Percentiles rank a stretch among this genome's conserved stretches.
Conservation (phyloP, 2,113 vertebrate species). For the Scytalopus superciliaris region DNA sequence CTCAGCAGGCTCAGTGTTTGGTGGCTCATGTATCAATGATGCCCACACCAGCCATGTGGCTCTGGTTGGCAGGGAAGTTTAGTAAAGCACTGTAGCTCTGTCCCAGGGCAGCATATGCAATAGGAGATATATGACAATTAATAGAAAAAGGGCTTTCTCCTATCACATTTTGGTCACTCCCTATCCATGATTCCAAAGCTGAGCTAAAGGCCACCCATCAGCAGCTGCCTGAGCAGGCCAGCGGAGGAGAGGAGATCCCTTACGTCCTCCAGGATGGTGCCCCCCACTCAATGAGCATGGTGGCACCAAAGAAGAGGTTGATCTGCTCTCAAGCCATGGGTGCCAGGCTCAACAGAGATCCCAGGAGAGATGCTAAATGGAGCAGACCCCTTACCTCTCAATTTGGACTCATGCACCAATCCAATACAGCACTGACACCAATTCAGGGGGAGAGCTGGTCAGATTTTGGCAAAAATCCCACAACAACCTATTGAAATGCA, state of each 20-base stretch:
- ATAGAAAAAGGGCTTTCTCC: neutral
- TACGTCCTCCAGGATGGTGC: fast-evolving
- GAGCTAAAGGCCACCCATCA: neutral
- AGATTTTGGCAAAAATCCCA: neutral
- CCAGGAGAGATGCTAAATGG: neutral
- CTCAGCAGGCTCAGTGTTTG: neutral
- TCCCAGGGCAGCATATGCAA: neutral
- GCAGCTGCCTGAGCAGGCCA: neutral
- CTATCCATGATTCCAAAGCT: fast-evolving
- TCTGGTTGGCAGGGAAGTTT: neutral
- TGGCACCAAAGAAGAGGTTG: neutral
- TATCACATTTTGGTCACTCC: neutral
- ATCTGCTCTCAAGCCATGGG: neutral
- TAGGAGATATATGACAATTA: fast-evolving
- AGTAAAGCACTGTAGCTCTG: neutral
- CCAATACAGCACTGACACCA: fast-evolving
- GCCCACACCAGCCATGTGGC: fast-evolving
- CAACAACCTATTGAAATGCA: neutral
- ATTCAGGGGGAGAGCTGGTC: neutral
- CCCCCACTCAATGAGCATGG: fast-evolving
- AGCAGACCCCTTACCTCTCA: neutral
- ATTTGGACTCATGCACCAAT: fast-evolving
- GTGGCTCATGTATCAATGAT: fast-evolving
- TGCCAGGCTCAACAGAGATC: neutral
- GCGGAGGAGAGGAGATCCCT: neutral